Evolutionary conservation across 2,888 invertebrate genomes (phyloP), one percentile per base, ranked within the genome.

Genomic region (Andrena haemorrhoa): DNA sequence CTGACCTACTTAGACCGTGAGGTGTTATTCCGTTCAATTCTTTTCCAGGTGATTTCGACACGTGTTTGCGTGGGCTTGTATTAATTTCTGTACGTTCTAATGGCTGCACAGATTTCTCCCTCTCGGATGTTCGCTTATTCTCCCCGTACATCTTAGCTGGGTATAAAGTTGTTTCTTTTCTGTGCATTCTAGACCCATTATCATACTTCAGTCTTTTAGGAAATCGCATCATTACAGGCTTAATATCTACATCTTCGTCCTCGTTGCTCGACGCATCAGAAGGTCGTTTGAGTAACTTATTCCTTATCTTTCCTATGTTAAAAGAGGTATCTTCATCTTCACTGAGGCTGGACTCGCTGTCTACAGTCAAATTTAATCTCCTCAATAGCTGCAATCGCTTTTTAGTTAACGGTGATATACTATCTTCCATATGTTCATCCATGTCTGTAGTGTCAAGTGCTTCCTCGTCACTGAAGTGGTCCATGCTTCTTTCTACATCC

Each of bases 351-450:
- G 79, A 80, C 7, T 81, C 82, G 35, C 78, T 80, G 0, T 82
- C 83, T 2, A 4, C 12, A 7, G 49, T 84, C 7, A 87, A 77
- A 79, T 89, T 86, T 33, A 89, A 75, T 10, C 75, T 80, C 51
- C 75, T 84, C 7, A 88, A n/a, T 77, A 82, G 84, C 51, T 71
- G 56, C 2, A 86, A 31, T 7, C 84, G 82, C 69, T 26, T 83
- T 29, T 58, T 75, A 1, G 10, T 53, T 5, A 64, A 41, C 2
- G 69, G 58, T 20, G 84, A 85, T 47, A 64, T 70, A 58, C 8
- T 63, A 58, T 79, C 72, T 31, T 58, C 75, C 3, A 6, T 2
- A 20, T 20, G 20, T 20, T 71, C 26, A 8, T 51, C 26, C 5
- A 0, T 12, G 16, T 73, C 65, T 7, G 8, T 29, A 8, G 26